Evolutionary conservation across 2,113 vertebrate genomes (phyloP).

Genomic region (Chionis minor): DNA sequence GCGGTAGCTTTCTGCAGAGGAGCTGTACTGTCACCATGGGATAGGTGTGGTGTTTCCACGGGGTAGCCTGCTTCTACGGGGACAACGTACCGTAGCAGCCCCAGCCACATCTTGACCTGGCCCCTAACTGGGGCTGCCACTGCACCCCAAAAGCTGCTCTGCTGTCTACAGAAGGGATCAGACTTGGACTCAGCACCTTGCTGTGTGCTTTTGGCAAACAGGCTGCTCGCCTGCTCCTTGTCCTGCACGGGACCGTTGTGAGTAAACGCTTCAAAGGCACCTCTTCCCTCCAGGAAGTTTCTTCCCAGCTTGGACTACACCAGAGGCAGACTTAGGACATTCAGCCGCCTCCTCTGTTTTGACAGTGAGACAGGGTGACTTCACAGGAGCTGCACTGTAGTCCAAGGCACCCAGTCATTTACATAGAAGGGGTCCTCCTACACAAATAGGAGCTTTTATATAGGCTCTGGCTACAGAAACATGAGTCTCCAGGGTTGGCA

Average conservation of each 20-base stretch:
- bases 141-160: background rate
- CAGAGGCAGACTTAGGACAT: background rate
- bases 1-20: background rate
- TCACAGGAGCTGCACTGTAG: background rate
- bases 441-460: background rate
- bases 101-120: background rate
- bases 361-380: background rate
- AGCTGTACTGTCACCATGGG: background rate
- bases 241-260: background rate
- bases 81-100: fast-evolving
- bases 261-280: background rate
- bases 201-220: background rate
- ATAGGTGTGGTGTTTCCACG: background rate
- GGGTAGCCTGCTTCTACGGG: background rate
- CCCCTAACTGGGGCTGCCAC: background rate
- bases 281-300: background rate
- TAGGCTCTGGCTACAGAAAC: background rate
- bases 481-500: background rate
- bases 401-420: background rate
- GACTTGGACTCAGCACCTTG: background rate
- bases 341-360: background rate
- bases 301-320: background rate
- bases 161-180: background rate
- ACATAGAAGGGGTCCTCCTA: background rate
- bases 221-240: background rate